Percentiles rank a stretch among this genome's conserved stretches.
phyloP scores from a whole-genome alignment of 2,113 vertebrate species.

The Trogon melanurus region DNA sequence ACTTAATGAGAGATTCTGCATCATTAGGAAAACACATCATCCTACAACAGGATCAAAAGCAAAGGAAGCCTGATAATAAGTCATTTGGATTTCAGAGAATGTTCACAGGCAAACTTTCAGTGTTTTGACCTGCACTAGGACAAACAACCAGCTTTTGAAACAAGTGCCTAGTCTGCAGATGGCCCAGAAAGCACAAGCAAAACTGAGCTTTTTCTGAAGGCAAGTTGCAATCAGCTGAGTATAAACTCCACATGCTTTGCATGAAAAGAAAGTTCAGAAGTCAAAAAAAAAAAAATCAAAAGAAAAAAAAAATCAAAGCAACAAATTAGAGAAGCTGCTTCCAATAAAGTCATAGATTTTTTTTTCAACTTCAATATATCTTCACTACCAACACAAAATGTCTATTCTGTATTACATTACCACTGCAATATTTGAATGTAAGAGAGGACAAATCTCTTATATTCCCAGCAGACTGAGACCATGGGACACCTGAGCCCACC shows the following conservation, averaged over 20 bases:
- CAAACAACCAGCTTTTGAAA: conserved; percentile 59
- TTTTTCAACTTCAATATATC: neutral
- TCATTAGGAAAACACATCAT: conserved; percentile 86
- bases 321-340: neutral
- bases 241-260: neutral
- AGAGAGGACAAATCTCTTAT: neutral
- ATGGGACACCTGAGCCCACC: neutral
- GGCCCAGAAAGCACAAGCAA: neutral
- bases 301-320: neutral
- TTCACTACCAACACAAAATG: neutral
- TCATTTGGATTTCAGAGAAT: conserved; percentile 75
- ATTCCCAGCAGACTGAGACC: neutral
- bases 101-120: conserved; percentile 74
- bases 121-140: conserved; percentile 65
- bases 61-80: conserved; percentile 78
- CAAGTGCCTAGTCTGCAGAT: conserved; percentile 16
- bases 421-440: neutral
- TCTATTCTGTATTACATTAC: neutral
- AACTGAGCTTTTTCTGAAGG: conserved; percentile 1
- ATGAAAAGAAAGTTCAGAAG: neutral
- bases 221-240: neutral
- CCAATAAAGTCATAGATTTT: neutral
- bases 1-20: conserved; percentile 87
- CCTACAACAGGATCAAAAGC: conserved; percentile 82
- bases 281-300: neutral